Conservation (phyloP, 2,888 invertebrate genomes). For the Hirtodrosophila confusa region DNA sequence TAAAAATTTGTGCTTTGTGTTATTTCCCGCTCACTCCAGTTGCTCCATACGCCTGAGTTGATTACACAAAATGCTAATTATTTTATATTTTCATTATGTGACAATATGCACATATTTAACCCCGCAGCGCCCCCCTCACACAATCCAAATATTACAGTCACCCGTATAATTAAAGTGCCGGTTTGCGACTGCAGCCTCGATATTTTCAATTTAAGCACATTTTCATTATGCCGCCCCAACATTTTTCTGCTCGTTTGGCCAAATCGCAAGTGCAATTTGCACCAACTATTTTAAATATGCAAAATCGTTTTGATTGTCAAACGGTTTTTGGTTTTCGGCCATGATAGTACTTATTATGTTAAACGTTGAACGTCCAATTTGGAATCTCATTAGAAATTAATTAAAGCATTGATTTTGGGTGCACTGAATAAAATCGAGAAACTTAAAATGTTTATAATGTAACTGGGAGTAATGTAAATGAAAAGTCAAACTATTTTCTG, state of each 20-base stretch:
- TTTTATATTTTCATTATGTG: constrained; percentile 71
- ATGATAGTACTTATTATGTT: constrained; percentile 23
- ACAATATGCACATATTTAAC: constrained; percentile 60
- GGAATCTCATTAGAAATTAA: constrained; percentile 45
- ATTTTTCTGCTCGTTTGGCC: constrained; percentile 21
- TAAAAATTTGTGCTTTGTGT: constrained; percentile 37
- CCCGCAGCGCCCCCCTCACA: not conserved
- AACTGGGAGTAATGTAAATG: not conserved
- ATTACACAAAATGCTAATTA: constrained; percentile 82
- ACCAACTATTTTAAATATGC: constrained; percentile 45
- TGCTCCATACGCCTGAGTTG: constrained; percentile 55
- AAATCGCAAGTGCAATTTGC: constrained; percentile 18
- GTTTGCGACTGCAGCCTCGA: constrained; percentile 5
- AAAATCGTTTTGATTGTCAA: constrained; percentile 43
- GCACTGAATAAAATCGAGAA: not conserved
- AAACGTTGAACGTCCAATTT: constrained; percentile 16
- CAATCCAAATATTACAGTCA: not conserved
- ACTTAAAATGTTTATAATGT: not conserved
- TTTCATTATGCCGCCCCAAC: constrained; percentile 35
- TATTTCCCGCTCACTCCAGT: constrained; percentile 20
- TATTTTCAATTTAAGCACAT: constrained; percentile 48
- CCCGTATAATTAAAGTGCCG: constrained; percentile 46
- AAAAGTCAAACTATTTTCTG: not conserved
- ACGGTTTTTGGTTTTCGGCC: constrained; percentile 21
- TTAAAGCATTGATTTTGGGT: constrained; percentile 33